These are phyloP conservation scores for Callinectes sapidus DNA, from an alignment of 2,888 invertebrate genomes.

Conservation along the genomic window DNA sequence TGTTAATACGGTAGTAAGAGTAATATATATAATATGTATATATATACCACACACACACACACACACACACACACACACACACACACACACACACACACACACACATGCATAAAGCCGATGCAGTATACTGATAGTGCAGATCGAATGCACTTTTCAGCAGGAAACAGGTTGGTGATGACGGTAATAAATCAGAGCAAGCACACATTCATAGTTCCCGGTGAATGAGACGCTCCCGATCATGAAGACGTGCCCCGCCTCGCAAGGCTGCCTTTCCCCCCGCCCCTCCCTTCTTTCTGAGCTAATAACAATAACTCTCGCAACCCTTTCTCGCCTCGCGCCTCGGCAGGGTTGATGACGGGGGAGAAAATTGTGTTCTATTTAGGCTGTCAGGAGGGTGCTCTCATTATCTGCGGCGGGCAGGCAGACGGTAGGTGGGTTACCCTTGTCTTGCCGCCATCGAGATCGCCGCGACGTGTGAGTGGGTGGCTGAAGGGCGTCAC, in stretches of 20 bases:
- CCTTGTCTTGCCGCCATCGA: background rate
- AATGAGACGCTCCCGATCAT: background rate
- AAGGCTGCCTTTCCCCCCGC: background rate
- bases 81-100: no score
- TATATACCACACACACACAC: background rate
- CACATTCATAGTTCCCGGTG: constrained; percentile 6
- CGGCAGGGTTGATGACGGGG: constrained; percentile 17
- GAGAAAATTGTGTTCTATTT: constrained; percentile 35
- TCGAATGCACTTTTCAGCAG: background rate
- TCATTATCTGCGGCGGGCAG: constrained; percentile 24
- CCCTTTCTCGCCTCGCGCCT: constrained; percentile 32
- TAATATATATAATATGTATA: background rate
- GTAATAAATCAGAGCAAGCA: background rate
- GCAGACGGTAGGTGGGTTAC: background rate
- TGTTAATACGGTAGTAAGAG: background rate
- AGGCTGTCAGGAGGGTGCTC: constrained; percentile 21
- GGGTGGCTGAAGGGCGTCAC: background rate
- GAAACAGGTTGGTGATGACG: constrained; percentile 1
- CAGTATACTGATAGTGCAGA: background rate
- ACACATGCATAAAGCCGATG: background rate
- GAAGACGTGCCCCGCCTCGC: background rate
- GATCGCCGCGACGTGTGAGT: background rate
- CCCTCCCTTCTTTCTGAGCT: background rate
- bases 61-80: no score
- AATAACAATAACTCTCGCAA: constrained; percentile 36